Evolutionary conservation across 2,888 invertebrate species (phyloP), one percentile per base, ranked within the genome.

Genomic region (Thymelicus acteon): DNA sequence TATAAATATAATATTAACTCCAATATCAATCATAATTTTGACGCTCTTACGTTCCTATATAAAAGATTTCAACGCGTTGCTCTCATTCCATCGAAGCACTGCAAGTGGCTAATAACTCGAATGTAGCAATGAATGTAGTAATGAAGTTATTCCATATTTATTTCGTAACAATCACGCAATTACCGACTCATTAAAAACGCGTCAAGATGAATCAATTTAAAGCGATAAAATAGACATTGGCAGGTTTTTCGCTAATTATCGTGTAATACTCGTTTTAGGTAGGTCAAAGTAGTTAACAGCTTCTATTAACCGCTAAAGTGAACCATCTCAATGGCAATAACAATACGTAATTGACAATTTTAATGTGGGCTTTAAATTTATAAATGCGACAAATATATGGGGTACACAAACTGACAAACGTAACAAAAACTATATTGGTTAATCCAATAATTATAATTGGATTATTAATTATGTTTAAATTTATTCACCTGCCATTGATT

Each of bases 41-140:
- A 37, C 15, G 24, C 15, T 15, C 54, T 24, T 52, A n/a, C 61
- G 39, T 58, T n/a, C 69, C 70, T 71, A 75, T 89, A 89, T 82
- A 90, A 92, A 92, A 92, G 92, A 92, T 85, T 83, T 93, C 90
- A 92, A 93, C 92, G 92, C 82, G 90, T 76, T 79, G 62, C 70
- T n/a, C 48, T 63, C 57, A 48, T 37, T 6, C 31, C 31, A 52
- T 60, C 39, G 10, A 64, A 24, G 39, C 8, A 44, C 60, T 49
- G 60, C 19, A 19, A 19, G 1, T 19, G 19, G 57, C 39, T 49
- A 57, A 31, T 24, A 8, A 54, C 37, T 48, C 40, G 13, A 31
- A 2, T 54, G 15, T 31, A 70, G 62, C 4, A 54, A 62, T 66
- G 13, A 31, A 2, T 54, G 15, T 31, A 70, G 62, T 4, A 54